phyloP scores from a whole-genome alignment of 2,113 vertebrate genomes.

The Cyanocitta stelleri region DNA sequence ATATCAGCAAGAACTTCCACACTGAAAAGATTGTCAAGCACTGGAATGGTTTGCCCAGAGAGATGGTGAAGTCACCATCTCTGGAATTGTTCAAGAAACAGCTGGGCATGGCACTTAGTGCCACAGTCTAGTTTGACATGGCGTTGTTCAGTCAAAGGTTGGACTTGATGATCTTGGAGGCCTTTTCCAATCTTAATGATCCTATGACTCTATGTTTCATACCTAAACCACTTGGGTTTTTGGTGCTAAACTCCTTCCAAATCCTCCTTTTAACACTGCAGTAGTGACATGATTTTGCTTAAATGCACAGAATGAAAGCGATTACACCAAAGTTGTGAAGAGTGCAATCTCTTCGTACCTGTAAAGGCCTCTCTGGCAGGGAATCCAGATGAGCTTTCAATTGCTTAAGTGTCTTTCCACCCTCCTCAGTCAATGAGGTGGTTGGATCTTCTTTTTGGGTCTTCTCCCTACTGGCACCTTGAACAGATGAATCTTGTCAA shows the following conservation, averaged over 20 bases:
- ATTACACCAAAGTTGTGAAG: neutral
- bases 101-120: too few species aligned
- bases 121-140: neutral
- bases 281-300: neutral
- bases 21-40: neutral
- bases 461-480: neutral
- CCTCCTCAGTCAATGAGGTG: accelerated
- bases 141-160: accelerated
- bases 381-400: neutral
- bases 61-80: neutral
- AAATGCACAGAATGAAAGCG: neutral
- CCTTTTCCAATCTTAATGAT: neutral
- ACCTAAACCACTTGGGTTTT: neutral
- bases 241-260: neutral
- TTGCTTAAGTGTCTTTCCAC: neutral
- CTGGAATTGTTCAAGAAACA: neutral
- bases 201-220: neutral
- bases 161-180: neutral
- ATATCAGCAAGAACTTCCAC: neutral
- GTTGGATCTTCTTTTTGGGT: neutral
- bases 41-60: neutral
- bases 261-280: neutral
- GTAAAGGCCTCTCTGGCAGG: neutral
- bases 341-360: neutral
- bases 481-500: neutral